phyloP scores from a whole-genome alignment of 2,797 vertebrate species.

The Danionella dracula region DNA sequence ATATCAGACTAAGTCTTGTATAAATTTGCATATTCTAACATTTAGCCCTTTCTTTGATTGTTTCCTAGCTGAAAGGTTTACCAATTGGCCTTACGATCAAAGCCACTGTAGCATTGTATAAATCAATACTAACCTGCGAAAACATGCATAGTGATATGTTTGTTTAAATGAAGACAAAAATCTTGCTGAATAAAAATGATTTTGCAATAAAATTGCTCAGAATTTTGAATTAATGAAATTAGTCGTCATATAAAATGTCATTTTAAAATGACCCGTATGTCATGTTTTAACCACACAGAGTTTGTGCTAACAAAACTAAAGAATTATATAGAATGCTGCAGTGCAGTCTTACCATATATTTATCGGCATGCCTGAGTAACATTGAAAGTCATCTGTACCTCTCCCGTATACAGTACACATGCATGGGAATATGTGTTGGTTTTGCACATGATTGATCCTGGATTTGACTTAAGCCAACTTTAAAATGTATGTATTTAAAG shows the following conservation, averaged over 20 bases:
- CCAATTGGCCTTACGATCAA: no score
- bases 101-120: background rate
- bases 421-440: constrained; percentile 8
- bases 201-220: background rate
- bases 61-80: constrained; percentile 14
- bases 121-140: background rate
- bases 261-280: background rate
- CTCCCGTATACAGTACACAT: background rate
- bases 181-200: background rate
- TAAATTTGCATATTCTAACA: background rate
- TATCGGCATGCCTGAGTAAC: constrained; percentile 9
- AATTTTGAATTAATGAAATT: no score
- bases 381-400: constrained; percentile 4
- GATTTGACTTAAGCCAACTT: no score
- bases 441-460: constrained; percentile 31
- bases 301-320: no score
- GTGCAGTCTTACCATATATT: constrained; percentile 51
- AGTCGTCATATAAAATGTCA: no score
- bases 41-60: constrained; percentile 19
- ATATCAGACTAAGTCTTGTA: no score
- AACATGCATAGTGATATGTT: background rate
- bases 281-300: no score
- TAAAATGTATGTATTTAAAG: no score
- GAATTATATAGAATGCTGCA: constrained; percentile 28
- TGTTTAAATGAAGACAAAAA: no score